Evolutionary conservation across 2,797 vertebrate species (phyloP).

Genomic region (Alca torda): DNA sequence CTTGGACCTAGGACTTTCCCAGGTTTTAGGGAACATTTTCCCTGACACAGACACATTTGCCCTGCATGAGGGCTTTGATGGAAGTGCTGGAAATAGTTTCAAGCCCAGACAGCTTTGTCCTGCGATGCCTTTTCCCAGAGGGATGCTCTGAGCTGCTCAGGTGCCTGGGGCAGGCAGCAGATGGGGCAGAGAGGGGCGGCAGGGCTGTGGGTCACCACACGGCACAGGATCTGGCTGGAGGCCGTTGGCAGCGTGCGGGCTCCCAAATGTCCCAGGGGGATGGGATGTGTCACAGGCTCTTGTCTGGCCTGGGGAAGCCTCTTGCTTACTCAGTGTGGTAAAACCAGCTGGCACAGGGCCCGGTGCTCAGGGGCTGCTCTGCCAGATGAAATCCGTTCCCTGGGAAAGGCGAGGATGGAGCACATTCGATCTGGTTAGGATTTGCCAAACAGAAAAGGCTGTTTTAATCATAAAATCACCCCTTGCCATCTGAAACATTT

Average conservation of each 20-base stretch:
- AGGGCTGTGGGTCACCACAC: not conserved
- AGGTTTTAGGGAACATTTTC: not conserved
- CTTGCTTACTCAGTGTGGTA: not conserved
- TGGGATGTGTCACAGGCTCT: not conserved
- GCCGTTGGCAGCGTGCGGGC: not conserved
- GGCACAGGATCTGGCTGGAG: not conserved
- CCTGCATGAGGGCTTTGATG: not conserved
- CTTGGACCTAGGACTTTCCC: conserved; percentile 14
- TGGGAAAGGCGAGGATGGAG: not conserved
- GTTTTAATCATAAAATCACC: not conserved
- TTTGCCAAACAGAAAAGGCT: not conserved
- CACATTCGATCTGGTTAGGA: not conserved
- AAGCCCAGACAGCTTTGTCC: not conserved
- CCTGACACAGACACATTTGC: not conserved
- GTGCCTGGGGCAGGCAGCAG: not conserved
- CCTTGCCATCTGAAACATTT: not conserved
- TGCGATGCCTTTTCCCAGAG: not conserved
- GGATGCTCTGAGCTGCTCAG: not conserved
- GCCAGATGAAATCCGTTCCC: not conserved
- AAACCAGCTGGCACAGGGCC: not conserved
- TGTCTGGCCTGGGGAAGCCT: not conserved
- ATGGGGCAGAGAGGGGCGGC: not conserved
- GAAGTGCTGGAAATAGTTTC: not conserved
- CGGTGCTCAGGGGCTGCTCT: not conserved
- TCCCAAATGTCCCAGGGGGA: not conserved